Base-by-base conservation (phyloP, 2,888 invertebrate genomes). In the Volucella inflata region DNA sequence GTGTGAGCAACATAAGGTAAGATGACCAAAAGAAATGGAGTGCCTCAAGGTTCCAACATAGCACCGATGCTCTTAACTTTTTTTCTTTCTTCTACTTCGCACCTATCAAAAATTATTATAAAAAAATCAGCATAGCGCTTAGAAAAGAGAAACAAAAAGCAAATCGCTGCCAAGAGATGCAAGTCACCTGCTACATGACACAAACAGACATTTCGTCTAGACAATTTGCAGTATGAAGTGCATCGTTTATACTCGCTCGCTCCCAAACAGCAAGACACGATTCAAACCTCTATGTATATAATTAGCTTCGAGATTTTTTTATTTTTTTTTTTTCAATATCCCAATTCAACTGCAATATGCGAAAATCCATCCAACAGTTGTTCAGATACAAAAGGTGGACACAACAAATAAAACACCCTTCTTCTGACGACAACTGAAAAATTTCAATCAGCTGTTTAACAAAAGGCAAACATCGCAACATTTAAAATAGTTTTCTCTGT, bases 401-500 rank as follows among this genome's bases (percentile, higher is more conserved):
- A 4, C n/a, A n/a, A n/a, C n/a, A n/a, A n/a, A 21, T 4, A 21
- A 21, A 4, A 21, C 3, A 44, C 42, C 30, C 10, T 16, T 11
- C 11, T n/a, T 10, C 38, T 50, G 67, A 72, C 59, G 60, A 78
- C 74, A 78, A 62, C 16, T 78, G 83, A 83, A 70, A 83, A 68
- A 83, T 78, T 74, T 40, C 55, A 83, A 83, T 83, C 83, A 83
- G 83, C 77, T 83, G 83, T 77, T 82, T 81, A 11, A 14, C 21
- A 48, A 40, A 75, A 51, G 12, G 42, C 36, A 51, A 57, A 55
- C 36, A 36, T 21, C 30, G n/a, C 8, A 51, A 40, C 17, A 59
- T 55, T 14, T 36, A 30, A 50, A 57, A 17, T 46, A 12, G 60
- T 38, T 60, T 53, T 21, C 40, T 30, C 30, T 48, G 21, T 68